Percentiles rank a stretch among this genome's conserved stretches.
Evolutionary conservation across 2,797 vertebrate species (phyloP).

Genomic region (Artibeus jamaicensis): DNA sequence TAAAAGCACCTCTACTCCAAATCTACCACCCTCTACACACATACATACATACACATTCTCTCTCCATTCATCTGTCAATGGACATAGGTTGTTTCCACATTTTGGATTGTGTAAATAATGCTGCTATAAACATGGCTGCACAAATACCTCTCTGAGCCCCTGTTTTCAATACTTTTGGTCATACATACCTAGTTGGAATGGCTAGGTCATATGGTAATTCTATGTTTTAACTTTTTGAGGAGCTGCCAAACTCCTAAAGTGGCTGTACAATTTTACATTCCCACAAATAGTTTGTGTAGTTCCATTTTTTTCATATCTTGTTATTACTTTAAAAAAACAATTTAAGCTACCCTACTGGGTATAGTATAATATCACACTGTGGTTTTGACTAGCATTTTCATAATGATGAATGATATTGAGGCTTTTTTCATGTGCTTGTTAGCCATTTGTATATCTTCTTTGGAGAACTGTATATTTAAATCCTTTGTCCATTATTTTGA

Average conservation of each 20-base stretch:
- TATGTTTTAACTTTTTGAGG: neutral
- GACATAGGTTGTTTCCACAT: neutral
- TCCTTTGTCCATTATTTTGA: neutral
- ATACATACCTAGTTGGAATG: neutral
- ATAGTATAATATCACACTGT: neutral
- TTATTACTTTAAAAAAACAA: neutral
- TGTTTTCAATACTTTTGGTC: neutral
- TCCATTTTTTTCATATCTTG: neutral
- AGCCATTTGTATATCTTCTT: neutral
- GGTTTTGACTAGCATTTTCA: neutral
- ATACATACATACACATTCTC: neutral
- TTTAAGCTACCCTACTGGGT: neutral
- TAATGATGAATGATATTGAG: neutral
- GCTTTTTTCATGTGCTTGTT: neutral
- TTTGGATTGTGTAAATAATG: neutral
- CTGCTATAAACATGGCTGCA: neutral
- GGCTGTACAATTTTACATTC: neutral
- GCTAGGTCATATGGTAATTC: neutral
- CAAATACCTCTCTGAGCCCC: neutral
- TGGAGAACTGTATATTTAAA: neutral
- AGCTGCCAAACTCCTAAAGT: neutral
- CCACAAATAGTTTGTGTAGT: neutral
- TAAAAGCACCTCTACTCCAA: neutral
- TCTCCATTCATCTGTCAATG: neutral
- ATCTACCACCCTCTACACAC: neutral